Evolutionary conservation across 2,888 invertebrate genomes (phyloP).

Genomic region (Exephanes ischioxanthus): DNA sequence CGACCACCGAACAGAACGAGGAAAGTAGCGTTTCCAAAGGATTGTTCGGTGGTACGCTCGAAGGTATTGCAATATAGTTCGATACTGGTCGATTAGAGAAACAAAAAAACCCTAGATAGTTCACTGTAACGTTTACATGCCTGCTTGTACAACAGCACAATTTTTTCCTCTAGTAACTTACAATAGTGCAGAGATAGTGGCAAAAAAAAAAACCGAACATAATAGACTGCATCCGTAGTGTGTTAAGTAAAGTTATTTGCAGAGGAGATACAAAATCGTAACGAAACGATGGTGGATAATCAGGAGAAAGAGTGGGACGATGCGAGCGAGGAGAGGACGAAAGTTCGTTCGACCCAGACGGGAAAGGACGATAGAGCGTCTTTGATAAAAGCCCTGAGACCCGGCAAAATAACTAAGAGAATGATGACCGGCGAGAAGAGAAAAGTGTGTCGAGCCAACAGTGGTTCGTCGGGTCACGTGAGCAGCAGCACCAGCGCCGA

Average conservation of each 20-base stretch:
- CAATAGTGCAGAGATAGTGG: background rate
- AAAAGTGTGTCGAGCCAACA: constrained; percentile 69
- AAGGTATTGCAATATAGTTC: constrained; percentile 74
- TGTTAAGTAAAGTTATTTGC: constrained; percentile 78
- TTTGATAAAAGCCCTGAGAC: constrained; percentile 77
- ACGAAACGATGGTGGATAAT: constrained; percentile 82
- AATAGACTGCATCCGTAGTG: constrained; percentile 67
- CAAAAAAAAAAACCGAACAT: background rate
- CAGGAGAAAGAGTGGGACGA: constrained; percentile 72
- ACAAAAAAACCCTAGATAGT: background rate
- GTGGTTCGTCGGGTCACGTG: constrained; percentile 57
- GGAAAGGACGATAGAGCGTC: constrained; percentile 67
- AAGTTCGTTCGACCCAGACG: constrained; percentile 59
- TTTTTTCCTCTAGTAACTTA: background rate
- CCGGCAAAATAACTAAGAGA: constrained; percentile 76
- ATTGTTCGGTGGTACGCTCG: constrained; percentile 76
- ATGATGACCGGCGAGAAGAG: constrained; percentile 76
- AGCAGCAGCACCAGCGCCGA: constrained; percentile 68
- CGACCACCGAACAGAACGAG: constrained; percentile 48
- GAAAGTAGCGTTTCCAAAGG: constrained; percentile 58
- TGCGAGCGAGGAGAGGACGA: constrained; percentile 43
- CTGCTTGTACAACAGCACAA: background rate
- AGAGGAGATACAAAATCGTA: constrained; percentile 83
- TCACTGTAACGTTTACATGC: background rate
- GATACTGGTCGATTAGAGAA: background rate